These are phyloP conservation scores for Panopea generosa DNA, from an alignment of 2,888 invertebrate species.

Conservation along the genomic window DNA sequence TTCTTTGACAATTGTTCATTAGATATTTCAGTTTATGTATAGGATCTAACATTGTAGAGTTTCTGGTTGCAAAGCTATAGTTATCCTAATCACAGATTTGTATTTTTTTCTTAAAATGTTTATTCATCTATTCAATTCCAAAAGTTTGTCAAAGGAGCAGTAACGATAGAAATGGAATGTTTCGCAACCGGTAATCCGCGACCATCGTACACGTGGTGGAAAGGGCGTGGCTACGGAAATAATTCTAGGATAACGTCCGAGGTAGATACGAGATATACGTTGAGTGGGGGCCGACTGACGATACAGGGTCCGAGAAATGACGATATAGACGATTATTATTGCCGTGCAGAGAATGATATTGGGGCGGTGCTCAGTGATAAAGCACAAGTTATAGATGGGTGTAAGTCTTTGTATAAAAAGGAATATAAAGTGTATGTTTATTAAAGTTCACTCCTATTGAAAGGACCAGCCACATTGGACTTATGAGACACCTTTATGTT, in stretches of 20 bases:
- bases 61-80: too few relatives aligned
- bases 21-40: too few relatives aligned
- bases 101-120: too few relatives aligned
- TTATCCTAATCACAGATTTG: too few relatives aligned
- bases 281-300: slow-evolving; percentile 15
- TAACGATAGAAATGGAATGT: slow-evolving; percentile 44
- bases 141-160: slow-evolving; percentile 42
- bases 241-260: neutral
- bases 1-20: too few relatives aligned
- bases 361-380: slow-evolving; percentile 39
- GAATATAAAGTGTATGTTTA: too few relatives aligned
- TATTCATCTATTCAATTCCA: neutral
- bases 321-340: slow-evolving; percentile 31
- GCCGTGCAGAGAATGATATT: slow-evolving; percentile 33
- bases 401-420: slow-evolving; percentile 17
- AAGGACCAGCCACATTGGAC: too few relatives aligned
- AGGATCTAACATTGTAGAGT: too few relatives aligned
- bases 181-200: slow-evolving; percentile 37
- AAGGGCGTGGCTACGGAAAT: neutral
- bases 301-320: slow-evolving; percentile 32
- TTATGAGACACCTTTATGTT: too few relatives aligned
- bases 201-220: slow-evolving; percentile 44
- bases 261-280: slow-evolving; percentile 4
- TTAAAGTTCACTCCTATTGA: too few relatives aligned
- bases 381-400: slow-evolving; percentile 41